A percentile compares a stretch with the other conserved stretches of the same genome.
Evolutionary conservation across 1,140 invertebrate species (phyloP).

Genomic region (Glossosoma conforme): DNA sequence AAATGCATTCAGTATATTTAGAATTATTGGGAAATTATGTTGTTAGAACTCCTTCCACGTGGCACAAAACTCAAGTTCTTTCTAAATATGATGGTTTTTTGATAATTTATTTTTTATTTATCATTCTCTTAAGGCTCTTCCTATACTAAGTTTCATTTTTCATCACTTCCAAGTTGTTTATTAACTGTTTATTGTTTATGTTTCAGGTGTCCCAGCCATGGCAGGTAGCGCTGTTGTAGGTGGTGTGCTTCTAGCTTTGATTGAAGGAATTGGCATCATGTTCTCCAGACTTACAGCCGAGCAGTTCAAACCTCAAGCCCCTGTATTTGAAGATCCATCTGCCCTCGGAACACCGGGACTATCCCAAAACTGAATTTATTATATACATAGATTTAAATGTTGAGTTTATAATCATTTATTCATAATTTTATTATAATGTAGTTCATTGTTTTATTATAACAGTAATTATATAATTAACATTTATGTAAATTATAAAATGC

Average conservation of each 20-base stretch:
- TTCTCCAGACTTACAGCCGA: conserved; percentile 85
- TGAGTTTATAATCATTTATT: no score
- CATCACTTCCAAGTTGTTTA: background rate
- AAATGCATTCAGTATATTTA: no score
- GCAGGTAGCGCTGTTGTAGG: conserved; percentile 92
- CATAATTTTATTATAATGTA: no score
- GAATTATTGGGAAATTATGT: no score
- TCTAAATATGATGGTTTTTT: no score
- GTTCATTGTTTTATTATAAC: no score
- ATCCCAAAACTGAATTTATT: conserved; percentile 35
- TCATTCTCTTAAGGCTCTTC: background rate
- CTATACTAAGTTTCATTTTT: background rate
- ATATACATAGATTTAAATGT: background rate
- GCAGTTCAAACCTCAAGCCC: conserved; percentile 77
- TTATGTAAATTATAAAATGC: background rate
- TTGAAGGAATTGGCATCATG: conserved; percentile 94
- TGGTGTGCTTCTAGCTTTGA: conserved; percentile 88
- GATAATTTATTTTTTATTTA: background rate
- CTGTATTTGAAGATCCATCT: conserved; percentile 66
- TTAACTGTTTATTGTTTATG: conserved; percentile 2
- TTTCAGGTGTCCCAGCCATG: conserved; percentile 76
- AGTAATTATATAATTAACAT: background rate
- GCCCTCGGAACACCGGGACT: conserved; percentile 51
- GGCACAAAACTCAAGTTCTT: no score
- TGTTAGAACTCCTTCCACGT: no score